A percentile compares a stretch with the other conserved stretches of the same genome.
Conservation (phyloP, 2,797 vertebrate genomes). For the Rhynchonycteris naso region DNA sequence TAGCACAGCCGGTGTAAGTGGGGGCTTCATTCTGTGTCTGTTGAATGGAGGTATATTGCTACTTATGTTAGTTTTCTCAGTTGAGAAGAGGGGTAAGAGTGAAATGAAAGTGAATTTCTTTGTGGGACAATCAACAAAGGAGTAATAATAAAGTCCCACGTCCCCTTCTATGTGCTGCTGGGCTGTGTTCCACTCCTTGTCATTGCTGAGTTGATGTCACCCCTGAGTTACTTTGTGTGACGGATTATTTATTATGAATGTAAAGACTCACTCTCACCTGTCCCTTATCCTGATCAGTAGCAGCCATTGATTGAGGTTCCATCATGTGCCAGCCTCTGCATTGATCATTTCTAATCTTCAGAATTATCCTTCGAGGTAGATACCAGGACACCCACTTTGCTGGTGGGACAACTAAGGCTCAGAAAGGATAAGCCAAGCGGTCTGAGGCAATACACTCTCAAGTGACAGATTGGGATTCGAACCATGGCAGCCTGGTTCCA, state of each 20-base stretch:
- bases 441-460: not conserved
- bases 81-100: not conserved
- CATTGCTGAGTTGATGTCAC: not conserved
- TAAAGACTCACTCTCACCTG: not conserved
- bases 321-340: not conserved
- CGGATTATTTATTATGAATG: not conserved
- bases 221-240: not conserved
- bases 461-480: not conserved
- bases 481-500: not conserved
- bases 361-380: not conserved
- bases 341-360: not conserved
- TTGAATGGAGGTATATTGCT: not conserved
- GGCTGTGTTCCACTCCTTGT: not conserved
- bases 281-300: too few species aligned
- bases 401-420: not conserved
- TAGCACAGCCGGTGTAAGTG: not conserved
- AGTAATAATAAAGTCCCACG: not conserved
- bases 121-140: not conserved
- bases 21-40: not conserved
- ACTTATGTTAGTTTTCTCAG: not conserved
- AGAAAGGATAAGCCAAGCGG: not conserved
- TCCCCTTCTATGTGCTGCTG: not conserved
- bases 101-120: not conserved
- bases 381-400: not conserved
- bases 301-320: not conserved